Percentiles rank a stretch among this genome's conserved stretches.
phyloP scores from a whole-genome alignment of 1,140 invertebrate genomes.

The Lepeophtheirus salmonis region DNA sequence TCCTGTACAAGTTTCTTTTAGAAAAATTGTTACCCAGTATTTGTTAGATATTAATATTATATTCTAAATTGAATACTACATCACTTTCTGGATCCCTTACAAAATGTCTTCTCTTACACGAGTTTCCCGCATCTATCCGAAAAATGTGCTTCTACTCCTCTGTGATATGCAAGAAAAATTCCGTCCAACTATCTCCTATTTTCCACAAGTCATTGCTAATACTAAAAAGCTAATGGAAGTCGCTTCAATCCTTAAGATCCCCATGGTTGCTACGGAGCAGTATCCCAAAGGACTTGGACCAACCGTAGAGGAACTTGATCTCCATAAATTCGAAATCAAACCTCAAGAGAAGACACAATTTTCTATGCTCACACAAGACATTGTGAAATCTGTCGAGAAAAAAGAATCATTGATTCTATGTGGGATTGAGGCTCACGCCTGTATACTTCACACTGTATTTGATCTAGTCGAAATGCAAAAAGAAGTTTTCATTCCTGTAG shows the following conservation, averaged over 20 bases:
- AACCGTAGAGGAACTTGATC: not conserved
- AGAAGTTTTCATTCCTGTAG: slow-evolving; percentile 15
- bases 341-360: slow-evolving; percentile 8
- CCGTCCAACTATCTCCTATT: slow-evolving; percentile 37
- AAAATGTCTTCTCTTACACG: too few relatives aligned
- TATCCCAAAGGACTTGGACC: slow-evolving; percentile 36
- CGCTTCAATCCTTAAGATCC: slow-evolving; percentile 37
- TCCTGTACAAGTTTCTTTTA: too few relatives aligned
- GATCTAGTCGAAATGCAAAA: slow-evolving; percentile 35
- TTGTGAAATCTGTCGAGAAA: not conserved
- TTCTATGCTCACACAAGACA: not conserved
- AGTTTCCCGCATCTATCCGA: too few relatives aligned
- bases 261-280: slow-evolving; percentile 44
- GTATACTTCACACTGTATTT: slow-evolving; percentile 39
- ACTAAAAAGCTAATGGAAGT: slow-evolving; percentile 34
- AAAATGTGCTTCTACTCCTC: too few relatives aligned
- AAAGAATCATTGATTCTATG: slow-evolving; percentile 35
- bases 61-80: too few relatives aligned
- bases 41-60: too few relatives aligned
- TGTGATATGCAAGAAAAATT: slow-evolving; percentile 51
- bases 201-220: slow-evolving; percentile 36
- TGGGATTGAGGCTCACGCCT: slow-evolving; percentile 47
- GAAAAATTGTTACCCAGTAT: too few relatives aligned
- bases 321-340: slow-evolving; percentile 9
- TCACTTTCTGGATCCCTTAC: too few relatives aligned